phyloP scores from a whole-genome alignment of 2,888 invertebrate genomes.

The Nomada lathburiana region DNA sequence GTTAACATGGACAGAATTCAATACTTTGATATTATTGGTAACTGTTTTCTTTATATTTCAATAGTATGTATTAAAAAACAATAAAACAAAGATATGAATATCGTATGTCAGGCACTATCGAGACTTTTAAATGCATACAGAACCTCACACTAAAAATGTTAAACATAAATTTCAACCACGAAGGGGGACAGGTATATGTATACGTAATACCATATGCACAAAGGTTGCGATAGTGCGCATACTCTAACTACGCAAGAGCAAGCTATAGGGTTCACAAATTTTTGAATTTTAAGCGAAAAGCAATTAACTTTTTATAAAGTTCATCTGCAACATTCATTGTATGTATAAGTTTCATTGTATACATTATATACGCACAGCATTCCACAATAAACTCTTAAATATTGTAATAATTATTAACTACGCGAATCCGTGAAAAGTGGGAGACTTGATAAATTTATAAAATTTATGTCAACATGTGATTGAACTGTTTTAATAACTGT shows the following conservation, averaged over 20 bases:
- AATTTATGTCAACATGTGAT: neutral
- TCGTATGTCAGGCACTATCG: neutral
- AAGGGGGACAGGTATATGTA: neutral
- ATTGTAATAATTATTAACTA: too few species aligned
- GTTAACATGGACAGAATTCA: constrained; percentile 32
- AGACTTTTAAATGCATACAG: neutral
- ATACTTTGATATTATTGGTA: constrained; percentile 9
- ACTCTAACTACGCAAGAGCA: constrained; percentile 15
- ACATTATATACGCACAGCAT: neutral
- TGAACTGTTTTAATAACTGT: neutral
- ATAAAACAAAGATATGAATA: neutral
- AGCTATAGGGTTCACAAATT: too few species aligned
- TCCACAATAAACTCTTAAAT: neutral
- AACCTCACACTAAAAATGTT: neutral
- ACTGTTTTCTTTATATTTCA: constrained; percentile 17
- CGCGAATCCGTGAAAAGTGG: too few species aligned
- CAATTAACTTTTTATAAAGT: constrained; percentile 8
- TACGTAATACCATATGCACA: neutral
- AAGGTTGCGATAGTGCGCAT: constrained; percentile 24
- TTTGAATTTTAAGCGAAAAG: neutral
- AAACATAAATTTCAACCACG: constrained; percentile 10
- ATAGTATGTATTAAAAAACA: neutral
- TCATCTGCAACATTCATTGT: neutral
- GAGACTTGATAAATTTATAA: neutral
- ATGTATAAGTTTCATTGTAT: neutral